Evolutionary conservation across 2,797 vertebrate species (phyloP).

Genomic region (Neomorphus geoffroyi): DNA sequence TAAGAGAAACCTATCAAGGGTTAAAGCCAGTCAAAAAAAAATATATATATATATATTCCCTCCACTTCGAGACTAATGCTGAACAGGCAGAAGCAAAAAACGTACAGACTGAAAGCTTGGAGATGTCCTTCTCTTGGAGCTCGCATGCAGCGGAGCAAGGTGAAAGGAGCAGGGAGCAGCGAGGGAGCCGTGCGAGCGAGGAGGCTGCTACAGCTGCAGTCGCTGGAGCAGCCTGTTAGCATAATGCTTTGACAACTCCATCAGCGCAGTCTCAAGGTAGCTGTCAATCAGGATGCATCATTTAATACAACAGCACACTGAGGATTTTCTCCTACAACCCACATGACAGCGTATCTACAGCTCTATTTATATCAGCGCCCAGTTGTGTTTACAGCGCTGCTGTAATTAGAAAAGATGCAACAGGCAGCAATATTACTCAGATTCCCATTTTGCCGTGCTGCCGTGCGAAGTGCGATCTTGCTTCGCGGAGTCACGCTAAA

Average conservation of each 20-base stretch:
- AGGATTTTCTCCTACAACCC: slow-evolving; percentile 87
- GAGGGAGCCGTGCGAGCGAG: background rate
- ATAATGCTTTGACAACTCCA: slow-evolving; percentile 95
- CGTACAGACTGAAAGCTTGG: background rate
- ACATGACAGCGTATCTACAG: slow-evolving; percentile 92
- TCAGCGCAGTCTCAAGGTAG: slow-evolving; percentile 98
- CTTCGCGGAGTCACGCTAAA: slow-evolving; percentile 82
- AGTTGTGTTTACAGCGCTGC: slow-evolving; percentile 84
- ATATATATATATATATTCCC: background rate
- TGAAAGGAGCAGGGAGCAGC: background rate
- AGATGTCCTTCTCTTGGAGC: background rate
- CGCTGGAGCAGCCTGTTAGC: slow-evolving; percentile 84
- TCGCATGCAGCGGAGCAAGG: background rate
- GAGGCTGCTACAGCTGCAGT: slow-evolving; percentile 51
- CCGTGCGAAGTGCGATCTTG: slow-evolving; percentile 83
- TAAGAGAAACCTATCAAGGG: background rate
- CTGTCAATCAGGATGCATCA: slow-evolving; percentile 98
- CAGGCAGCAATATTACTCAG: slow-evolving; percentile 85
- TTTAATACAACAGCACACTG: slow-evolving; percentile 75
- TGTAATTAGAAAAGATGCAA: slow-evolving; percentile 91
- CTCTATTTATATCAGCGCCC: slow-evolving; percentile 93
- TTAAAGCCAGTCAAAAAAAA: background rate
- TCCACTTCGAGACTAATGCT: background rate
- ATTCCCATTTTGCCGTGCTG: slow-evolving; percentile 77
- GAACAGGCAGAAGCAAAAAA: background rate